These are phyloP conservation scores for Zapornia atra DNA, from an alignment of 2,113 vertebrate genomes.

Conservation along the genomic window DNA sequence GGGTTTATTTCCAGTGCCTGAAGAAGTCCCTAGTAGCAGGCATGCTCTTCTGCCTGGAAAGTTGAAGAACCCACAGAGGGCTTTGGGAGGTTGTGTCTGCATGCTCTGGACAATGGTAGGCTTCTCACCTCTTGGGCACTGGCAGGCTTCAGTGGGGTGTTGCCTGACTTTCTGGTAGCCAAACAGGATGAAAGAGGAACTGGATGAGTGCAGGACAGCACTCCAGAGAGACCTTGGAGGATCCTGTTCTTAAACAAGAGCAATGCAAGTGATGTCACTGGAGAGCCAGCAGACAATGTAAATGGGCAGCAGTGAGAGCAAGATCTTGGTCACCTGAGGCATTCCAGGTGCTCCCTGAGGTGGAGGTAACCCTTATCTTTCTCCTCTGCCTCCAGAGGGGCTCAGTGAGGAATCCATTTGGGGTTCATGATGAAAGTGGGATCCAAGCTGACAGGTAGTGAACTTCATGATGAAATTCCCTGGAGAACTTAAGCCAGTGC, in stretches of 20 bases:
- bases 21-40: not conserved
- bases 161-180: not conserved
- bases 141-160: not conserved
- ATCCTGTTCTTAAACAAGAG: not conserved
- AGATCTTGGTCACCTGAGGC: not conserved
- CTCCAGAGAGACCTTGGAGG: not conserved
- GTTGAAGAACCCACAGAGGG: not conserved
- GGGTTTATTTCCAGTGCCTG: not conserved
- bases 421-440: not conserved
- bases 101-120: not conserved
- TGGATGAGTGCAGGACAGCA: conserved; percentile 3
- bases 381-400: conserved; percentile 8
- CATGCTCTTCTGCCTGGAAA: not conserved
- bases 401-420: not conserved
- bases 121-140: not conserved
- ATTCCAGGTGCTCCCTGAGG: not conserved
- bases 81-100: not conserved
- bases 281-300: conserved; percentile 27
- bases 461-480: not conserved
- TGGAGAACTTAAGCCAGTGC: not conserved
- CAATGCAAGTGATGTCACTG: not conserved
- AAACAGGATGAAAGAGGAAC: not conserved
- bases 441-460: conserved; percentile 3
- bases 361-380: not conserved
- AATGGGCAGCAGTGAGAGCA: not conserved